A percentile compares a stretch with the other conserved stretches of the same genome.
phyloP scores from a whole-genome alignment of 2,888 invertebrate species.

The Sesia bembeciformis region DNA sequence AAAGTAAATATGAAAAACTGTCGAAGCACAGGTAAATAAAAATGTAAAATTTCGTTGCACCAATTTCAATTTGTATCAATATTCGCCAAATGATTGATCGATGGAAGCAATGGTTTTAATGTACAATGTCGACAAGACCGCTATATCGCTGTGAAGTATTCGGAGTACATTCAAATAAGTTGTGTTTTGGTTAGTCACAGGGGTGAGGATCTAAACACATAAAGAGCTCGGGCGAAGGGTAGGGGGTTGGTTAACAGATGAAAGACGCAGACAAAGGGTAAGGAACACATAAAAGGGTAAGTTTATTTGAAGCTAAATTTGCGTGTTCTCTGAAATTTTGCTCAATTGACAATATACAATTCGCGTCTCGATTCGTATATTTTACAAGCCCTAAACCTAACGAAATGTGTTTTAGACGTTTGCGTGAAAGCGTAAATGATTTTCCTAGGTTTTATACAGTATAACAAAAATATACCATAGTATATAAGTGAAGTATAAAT shows the following conservation, averaged over 20 bases:
- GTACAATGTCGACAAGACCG: slow-evolving; percentile 62
- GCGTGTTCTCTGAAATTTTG: slow-evolving; percentile 72
- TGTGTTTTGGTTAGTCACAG: slow-evolving; percentile 68
- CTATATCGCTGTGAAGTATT: slow-evolving; percentile 57
- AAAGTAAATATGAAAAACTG: neutral
- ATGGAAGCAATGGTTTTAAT: slow-evolving; percentile 68
- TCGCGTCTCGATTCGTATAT: slow-evolving; percentile 62
- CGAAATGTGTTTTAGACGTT: slow-evolving; percentile 64
- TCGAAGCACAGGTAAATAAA: neutral
- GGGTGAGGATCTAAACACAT: slow-evolving; percentile 74
- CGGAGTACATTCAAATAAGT: slow-evolving; percentile 64
- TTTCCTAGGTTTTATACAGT: slow-evolving; percentile 68
- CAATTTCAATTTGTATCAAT: slow-evolving; percentile 52
- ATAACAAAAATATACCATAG: slow-evolving; percentile 62
- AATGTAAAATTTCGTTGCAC: slow-evolving; percentile 44
- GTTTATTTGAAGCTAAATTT: slow-evolving; percentile 74
- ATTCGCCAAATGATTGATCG: slow-evolving; percentile 47
- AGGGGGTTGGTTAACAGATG: slow-evolving; percentile 80
- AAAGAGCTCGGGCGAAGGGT: slow-evolving; percentile 70
- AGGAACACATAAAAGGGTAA: slow-evolving; percentile 76
- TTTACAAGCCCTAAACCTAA: slow-evolving; percentile 61
- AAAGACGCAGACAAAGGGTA: slow-evolving; percentile 88
- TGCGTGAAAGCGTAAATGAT: slow-evolving; percentile 75
- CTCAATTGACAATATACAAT: slow-evolving; percentile 61
- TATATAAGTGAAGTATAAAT: slow-evolving; percentile 56